phyloP scores from a whole-genome alignment of 2,888 invertebrate species.

The Drosophila pseudotalamancana region DNA sequence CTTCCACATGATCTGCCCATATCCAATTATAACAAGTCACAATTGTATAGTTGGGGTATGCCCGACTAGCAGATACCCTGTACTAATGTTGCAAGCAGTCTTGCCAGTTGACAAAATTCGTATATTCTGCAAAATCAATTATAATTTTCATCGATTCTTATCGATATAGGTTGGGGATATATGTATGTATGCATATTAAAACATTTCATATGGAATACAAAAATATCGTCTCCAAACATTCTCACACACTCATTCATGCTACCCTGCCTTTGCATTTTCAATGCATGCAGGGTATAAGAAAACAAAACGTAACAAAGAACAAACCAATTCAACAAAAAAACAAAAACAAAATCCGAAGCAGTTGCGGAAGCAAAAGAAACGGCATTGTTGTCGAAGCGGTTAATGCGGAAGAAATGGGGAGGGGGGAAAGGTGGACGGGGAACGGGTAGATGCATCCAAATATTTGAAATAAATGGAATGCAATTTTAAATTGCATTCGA shows the following conservation, averaged over 20 bases:
- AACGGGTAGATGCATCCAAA: neutral
- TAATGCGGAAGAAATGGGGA: neutral
- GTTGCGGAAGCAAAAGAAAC: constrained; percentile 4
- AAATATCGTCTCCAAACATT: no score
- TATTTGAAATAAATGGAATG: neutral
- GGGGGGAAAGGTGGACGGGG: neutral
- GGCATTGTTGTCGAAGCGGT: neutral
- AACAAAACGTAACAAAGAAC: neutral
- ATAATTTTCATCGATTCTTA: no score
- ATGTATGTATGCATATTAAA: no score
- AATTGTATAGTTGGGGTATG: constrained; percentile 37
- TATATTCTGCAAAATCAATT: no score
- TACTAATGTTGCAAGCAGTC: no score
- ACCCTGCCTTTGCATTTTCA: no score
- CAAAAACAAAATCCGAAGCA: neutral
- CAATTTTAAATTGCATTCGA: neutral
- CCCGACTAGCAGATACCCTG: neutral
- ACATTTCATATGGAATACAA: no score
- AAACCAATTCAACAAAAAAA: neutral
- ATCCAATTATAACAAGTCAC: constrained; percentile 51
- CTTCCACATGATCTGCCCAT: constrained; percentile 51
- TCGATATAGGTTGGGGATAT: no score
- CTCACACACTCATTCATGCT: no score
- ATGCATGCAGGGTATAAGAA: neutral
- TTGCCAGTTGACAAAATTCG: no score